These are phyloP conservation scores for Agrotis ipsilon DNA, from an alignment of 2,888 invertebrate species.

Conservation along the genomic window DNA sequence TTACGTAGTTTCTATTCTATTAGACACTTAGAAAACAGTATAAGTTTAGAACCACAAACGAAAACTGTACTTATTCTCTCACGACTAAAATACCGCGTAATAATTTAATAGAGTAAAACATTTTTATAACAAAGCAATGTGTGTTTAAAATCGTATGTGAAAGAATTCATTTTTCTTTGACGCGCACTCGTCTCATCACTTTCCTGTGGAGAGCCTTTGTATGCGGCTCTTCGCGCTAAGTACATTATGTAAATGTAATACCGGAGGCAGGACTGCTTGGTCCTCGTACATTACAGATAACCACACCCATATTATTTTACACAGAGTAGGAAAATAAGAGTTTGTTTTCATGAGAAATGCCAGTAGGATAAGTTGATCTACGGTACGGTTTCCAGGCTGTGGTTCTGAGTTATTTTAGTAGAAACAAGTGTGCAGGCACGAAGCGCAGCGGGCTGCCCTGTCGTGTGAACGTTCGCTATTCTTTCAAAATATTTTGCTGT, in stretches of 20 bases:
- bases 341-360: conserved; percentile 28
- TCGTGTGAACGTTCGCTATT: conserved; percentile 45
- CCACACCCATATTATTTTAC: conserved; percentile 82
- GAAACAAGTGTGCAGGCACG: conserved; percentile 47
- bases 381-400: conserved; percentile 54
- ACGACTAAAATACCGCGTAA: conserved; percentile 73
- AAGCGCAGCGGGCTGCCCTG: conserved; percentile 54
- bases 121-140: conserved; percentile 68
- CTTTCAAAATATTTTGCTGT: conserved; percentile 51
- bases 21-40: conserved; percentile 62
- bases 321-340: conserved; percentile 64
- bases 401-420: conserved; percentile 55
- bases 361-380: conserved; percentile 24
- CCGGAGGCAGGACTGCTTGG: conserved; percentile 81
- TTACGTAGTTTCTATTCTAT: conserved; percentile 58
- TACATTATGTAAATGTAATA: conserved; percentile 89
- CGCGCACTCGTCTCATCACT: conserved; percentile 78
- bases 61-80: conserved; percentile 68
- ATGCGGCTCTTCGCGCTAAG: conserved; percentile 84
- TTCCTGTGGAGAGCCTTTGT: conserved; percentile 83
- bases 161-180: conserved; percentile 81
- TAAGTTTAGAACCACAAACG: conserved; percentile 70
- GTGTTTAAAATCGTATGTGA: conserved; percentile 68
- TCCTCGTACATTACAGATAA: conserved; percentile 78
- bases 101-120: conserved; percentile 79